Percentiles rank a stretch among this genome's conserved stretches.
Evolutionary conservation across 2,888 invertebrate genomes (phyloP).

Genomic region (Fissipunctia ypsillon): DNA sequence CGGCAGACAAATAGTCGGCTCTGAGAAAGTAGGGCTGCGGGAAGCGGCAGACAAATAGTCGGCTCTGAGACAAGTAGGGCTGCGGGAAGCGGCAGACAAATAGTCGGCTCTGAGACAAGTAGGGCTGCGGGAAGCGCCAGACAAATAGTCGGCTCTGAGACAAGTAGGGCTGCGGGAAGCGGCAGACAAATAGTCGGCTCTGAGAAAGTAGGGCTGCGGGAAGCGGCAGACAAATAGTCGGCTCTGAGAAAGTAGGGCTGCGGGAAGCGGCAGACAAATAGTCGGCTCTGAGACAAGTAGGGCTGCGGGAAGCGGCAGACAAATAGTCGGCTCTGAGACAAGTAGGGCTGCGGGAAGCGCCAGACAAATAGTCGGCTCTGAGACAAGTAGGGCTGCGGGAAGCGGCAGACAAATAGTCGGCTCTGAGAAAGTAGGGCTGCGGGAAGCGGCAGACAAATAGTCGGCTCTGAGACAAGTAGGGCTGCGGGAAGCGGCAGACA

Average conservation of each 20-base stretch:
- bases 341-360: slow-evolving; percentile 67
- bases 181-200: slow-evolving; percentile 75
- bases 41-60: slow-evolving; percentile 77
- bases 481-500: slow-evolving; percentile 74
- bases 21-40: slow-evolving; percentile 65
- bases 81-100: slow-evolving; percentile 77
- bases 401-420: slow-evolving; percentile 76
- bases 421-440: slow-evolving; percentile 66
- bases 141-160: slow-evolving; percentile 74
- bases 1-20: slow-evolving; percentile 76
- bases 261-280: slow-evolving; percentile 78
- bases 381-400: slow-evolving; percentile 63
- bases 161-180: slow-evolving; percentile 64
- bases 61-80: slow-evolving; percentile 66
- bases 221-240: slow-evolving; percentile 76
- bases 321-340: slow-evolving; percentile 71
- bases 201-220: slow-evolving; percentile 66
- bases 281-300: slow-evolving; percentile 67
- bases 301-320: slow-evolving; percentile 73
- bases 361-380: slow-evolving; percentile 75
- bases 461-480: slow-evolving; percentile 66
- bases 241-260: slow-evolving; percentile 67
- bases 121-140: slow-evolving; percentile 71
- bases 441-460: slow-evolving; percentile 78
- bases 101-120: slow-evolving; percentile 68